A percentile compares a stretch with the other conserved stretches of the same genome.
Conservation (phyloP, 2,797 vertebrate genomes). For the Lepilemur septentrionalis region DNA sequence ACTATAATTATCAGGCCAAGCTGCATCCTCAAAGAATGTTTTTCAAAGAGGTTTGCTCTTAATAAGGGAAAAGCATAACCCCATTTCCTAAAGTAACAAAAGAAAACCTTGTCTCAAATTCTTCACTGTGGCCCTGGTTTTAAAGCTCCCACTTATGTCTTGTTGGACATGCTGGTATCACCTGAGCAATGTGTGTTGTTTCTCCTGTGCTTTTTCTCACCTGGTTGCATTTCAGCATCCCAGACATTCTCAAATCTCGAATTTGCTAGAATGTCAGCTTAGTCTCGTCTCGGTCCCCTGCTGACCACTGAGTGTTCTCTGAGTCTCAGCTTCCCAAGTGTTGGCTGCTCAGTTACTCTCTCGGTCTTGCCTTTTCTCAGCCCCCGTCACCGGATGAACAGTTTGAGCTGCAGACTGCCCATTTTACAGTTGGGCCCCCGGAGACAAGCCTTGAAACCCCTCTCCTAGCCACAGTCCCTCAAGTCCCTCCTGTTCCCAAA, state of each 20-base stretch:
- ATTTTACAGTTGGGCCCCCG: conserved; percentile 66
- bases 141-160: fast-evolving
- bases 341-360: background rate
- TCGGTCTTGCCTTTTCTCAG: conserved; percentile 62
- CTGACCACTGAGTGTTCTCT: background rate
- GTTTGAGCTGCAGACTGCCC: conserved; percentile 13
- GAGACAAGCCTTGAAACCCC: conserved; percentile 68
- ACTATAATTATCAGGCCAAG: background rate
- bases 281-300: background rate
- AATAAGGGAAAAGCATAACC: background rate
- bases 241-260: background rate
- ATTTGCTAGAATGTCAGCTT: background rate
- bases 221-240: background rate
- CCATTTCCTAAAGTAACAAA: background rate
- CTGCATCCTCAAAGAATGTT: background rate
- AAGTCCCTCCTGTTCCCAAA: conserved; percentile 83
- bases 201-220: background rate
- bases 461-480: conserved; percentile 53
- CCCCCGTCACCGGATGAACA: conserved; percentile 69
- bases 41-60: background rate
- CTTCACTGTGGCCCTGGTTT: background rate
- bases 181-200: background rate
- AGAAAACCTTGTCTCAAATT: fast-evolving
- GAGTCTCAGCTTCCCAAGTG: background rate
- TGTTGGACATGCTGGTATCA: background rate